Conservation (phyloP, 2,888 invertebrate species). For the Lasius fuliginosus region DNA sequence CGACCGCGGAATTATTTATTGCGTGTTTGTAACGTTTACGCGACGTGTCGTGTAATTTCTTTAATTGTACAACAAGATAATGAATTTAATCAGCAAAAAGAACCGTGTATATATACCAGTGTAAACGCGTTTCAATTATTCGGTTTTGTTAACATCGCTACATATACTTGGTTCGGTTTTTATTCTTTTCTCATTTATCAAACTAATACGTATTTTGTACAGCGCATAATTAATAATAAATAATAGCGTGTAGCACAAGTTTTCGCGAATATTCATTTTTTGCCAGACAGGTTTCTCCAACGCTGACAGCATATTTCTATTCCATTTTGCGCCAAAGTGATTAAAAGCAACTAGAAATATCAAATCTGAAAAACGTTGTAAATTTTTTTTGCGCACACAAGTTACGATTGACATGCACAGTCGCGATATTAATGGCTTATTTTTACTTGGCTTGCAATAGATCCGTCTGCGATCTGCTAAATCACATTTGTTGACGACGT, state of each 20-base stretch:
- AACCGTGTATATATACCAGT: neutral
- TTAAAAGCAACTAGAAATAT: conserved; percentile 4
- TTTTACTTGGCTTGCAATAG: neutral
- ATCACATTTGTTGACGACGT: neutral
- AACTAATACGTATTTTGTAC: neutral
- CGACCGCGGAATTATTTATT: conserved; percentile 36
- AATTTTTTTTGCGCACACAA: neutral
- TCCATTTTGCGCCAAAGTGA: neutral
- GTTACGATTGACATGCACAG: neutral
- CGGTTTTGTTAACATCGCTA: neutral
- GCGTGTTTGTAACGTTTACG: conserved; percentile 14
- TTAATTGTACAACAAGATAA: conserved; percentile 1
- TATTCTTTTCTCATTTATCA: neutral
- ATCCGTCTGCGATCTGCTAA: neutral
- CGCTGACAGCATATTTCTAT: neutral
- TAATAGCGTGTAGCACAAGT: neutral
- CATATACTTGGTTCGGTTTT: neutral
- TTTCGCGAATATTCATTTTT: neutral
- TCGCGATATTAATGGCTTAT: neutral
- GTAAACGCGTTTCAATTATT: neutral
- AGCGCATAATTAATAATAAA: neutral
- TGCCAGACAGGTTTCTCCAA: neutral
- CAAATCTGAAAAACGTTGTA: neutral
- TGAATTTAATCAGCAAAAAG: conserved; percentile 24
- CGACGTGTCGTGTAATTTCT: neutral